Conservation (phyloP, 1,140 invertebrate genomes). For the Drosophila sulfurigaster region DNA sequence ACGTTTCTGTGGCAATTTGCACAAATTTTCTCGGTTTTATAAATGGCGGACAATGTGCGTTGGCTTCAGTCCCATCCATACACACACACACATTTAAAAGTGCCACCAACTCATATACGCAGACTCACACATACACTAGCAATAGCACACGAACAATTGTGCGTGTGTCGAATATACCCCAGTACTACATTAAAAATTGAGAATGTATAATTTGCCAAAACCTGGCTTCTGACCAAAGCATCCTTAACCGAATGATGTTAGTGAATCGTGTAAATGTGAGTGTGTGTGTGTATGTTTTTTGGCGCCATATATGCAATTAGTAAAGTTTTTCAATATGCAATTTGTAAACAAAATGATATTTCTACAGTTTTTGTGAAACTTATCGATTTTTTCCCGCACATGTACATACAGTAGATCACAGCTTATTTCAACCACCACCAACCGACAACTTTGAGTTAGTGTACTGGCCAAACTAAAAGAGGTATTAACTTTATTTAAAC, state of each 20-base stretch:
- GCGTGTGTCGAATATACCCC: slow-evolving; percentile 41
- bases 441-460: too few species aligned
- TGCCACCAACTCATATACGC: slow-evolving; percentile 11
- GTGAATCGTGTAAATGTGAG: slow-evolving; percentile 21
- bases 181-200: slow-evolving; percentile 47
- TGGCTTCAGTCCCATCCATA: slow-evolving; percentile 66
- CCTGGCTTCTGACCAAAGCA: slow-evolving; percentile 40
- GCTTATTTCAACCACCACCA: too few species aligned
- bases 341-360: slow-evolving; percentile 54
- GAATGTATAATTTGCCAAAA: slow-evolving; percentile 57
- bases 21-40: slow-evolving; percentile 69
- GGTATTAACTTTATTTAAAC: too few species aligned
- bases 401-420: too few species aligned
- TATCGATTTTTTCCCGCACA: slow-evolving; percentile 59
- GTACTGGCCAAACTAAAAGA: too few species aligned
- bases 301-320: slow-evolving; percentile 51
- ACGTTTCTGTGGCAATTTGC: slow-evolving; percentile 16
- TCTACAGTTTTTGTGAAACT: slow-evolving; percentile 42
- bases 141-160: slow-evolving; percentile 38
- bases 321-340: slow-evolving; percentile 44
- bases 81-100: slow-evolving; percentile 10
- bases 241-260: slow-evolving; percentile 41
- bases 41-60: slow-evolving; percentile 83
- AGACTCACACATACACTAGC: slow-evolving; percentile 19
- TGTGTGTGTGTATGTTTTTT: slow-evolving; percentile 39